These are phyloP conservation scores for Cheilosia vernalis DNA, from an alignment of 2,888 invertebrate species.

Conservation along the genomic window DNA sequence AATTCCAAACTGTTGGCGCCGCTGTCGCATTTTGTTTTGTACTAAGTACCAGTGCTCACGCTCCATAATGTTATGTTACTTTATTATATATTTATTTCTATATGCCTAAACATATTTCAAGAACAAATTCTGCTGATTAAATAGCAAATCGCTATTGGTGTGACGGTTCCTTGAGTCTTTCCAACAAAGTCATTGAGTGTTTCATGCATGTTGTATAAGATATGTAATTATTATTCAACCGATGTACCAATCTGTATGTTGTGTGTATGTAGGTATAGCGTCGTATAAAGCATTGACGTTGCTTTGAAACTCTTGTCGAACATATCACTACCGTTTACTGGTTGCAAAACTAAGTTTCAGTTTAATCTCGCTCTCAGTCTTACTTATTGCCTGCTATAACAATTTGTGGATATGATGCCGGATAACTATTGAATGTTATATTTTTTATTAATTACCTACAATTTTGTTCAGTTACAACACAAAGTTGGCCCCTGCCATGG, in stretches of 20 bases:
- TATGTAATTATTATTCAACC: constrained; percentile 43
- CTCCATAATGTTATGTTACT: no score
- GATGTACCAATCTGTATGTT: constrained; percentile 11
- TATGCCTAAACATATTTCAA: no score
- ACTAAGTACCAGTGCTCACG: no score
- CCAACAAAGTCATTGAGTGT: not conserved
- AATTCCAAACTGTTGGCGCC: no score
- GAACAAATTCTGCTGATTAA: no score
- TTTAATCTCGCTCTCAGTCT: not conserved
- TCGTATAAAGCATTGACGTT: constrained; percentile 13
- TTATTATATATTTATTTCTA: no score
- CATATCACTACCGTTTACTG: constrained; percentile 8
- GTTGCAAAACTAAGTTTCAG: not conserved
- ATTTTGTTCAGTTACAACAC: constrained; percentile 16
- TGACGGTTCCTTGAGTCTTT: not conserved
- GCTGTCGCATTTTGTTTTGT: no score
- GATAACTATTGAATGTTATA: not conserved
- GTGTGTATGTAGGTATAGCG: not conserved
- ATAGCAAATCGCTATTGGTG: no score
- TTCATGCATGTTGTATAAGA: constrained; percentile 19
- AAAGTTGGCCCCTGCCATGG: constrained; percentile 6
- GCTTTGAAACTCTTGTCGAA: constrained; percentile 7
- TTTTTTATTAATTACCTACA: no score
- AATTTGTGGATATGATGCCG: constrained; percentile 5
- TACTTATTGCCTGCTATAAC: not conserved